Evolutionary conservation across 2,113 vertebrate genomes (phyloP), one percentile per base, ranked within the genome.

Genomic region (Micromys minutus): DNA sequence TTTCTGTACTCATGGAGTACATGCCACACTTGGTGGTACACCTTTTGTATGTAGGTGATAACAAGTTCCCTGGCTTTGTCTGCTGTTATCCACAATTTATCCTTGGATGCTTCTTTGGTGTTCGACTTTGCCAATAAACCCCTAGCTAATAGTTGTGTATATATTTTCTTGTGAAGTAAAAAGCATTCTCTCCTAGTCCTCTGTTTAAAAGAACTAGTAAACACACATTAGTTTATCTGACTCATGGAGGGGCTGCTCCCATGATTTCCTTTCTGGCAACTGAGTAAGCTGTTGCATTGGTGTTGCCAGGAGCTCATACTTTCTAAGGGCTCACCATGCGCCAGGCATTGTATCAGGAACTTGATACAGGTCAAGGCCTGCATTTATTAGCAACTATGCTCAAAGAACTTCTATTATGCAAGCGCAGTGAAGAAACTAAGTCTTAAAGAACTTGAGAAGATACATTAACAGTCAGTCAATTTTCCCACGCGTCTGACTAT

Each of bases 81-180:
- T 31, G 16, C 63, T 26, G n/a, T 87, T 52, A 71, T 80, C 19
- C 63, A 90, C 42, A 92, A 84, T 26, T 90, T 42, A 69, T 24
- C 55, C 61, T 67, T 50, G 45, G n/a, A 50, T 22, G 34, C 85
- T 17, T 87, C 57, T 87, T 69, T 50, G 61, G 0, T 69, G 36
- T 92, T 85, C 74, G 24, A 94, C 36, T 42, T 79, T 36, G 71
- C 86, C 59, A 57, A 42, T 90, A 69, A 90, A 50, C 45, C 31
- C 47, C 39, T 71, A 71, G 47, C 36, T 94, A 50, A 22, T 47
- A 95, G 63, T 45, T 88, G 15, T 74, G 90, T 65, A 76, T 75
- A 71, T 39, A 12, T 88, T 90, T 93, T 26, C 52, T 42, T 13
- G 34, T 94, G 79, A 65, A 90, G 92, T 76, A 65, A 74, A 83